Evolutionary conservation across 2,113 vertebrate species (phyloP).

Genomic region (Pardalotus punctatus): DNA sequence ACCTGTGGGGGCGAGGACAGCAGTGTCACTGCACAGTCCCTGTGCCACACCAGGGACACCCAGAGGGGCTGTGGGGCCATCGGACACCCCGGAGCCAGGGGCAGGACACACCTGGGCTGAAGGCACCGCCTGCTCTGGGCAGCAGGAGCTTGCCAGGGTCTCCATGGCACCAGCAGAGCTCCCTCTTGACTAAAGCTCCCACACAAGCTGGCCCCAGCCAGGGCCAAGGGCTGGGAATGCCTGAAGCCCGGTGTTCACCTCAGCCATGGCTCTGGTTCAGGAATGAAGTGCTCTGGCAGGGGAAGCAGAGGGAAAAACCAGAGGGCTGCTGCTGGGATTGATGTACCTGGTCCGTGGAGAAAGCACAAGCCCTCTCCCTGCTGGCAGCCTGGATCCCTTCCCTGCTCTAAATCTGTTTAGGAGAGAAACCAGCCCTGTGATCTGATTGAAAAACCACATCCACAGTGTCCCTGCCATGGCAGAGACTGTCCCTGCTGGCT

Average conservation of each 20-base stretch:
- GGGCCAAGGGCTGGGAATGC: not conserved
- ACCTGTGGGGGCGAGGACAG: constrained; percentile 66
- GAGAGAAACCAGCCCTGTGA: not conserved
- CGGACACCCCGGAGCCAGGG: accelerated
- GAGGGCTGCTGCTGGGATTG: not conserved
- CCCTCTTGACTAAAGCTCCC: not conserved
- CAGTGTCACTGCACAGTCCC: not conserved
- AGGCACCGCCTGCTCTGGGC: not conserved
- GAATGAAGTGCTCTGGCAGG: not conserved
- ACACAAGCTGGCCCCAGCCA: not conserved
- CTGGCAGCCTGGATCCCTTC: not conserved
- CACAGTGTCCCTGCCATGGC: not conserved
- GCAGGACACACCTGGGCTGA: accelerated
- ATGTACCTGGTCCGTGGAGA: not conserved
- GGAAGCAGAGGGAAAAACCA: not conserved
- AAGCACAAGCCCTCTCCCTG: not conserved
- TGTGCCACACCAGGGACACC: accelerated
- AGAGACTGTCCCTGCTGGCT: not conserved
- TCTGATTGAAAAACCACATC: not conserved
- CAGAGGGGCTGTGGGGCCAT: not conserved
- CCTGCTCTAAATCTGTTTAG: not conserved
- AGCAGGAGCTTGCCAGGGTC: not conserved
- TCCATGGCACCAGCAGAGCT: not conserved
- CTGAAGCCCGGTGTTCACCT: not conserved
- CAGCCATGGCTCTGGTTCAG: not conserved